These are phyloP conservation scores for Molanna angustata DNA, from an alignment of 2,888 invertebrate species.

Conservation along the genomic window DNA sequence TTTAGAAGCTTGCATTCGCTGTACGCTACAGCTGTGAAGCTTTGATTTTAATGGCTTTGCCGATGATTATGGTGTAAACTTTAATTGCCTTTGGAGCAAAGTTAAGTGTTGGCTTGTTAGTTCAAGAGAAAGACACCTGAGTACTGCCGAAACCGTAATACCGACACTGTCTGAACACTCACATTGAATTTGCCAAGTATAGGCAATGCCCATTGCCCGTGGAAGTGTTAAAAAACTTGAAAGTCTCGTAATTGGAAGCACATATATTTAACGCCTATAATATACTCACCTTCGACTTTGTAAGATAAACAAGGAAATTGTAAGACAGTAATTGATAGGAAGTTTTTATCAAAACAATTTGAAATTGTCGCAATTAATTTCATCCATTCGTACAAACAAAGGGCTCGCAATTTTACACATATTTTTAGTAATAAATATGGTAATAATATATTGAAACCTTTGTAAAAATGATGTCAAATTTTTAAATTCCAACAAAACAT, in stretches of 20 bases:
- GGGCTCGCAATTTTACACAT: too few species aligned
- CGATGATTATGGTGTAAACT: too few species aligned
- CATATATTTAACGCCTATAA: conserved; percentile 5
- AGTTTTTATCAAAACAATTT: too few species aligned
- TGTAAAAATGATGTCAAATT: neutral
- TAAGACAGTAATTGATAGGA: too few species aligned
- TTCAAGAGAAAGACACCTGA: neutral
- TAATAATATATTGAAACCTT: neutral
- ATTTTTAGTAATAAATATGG: too few species aligned
- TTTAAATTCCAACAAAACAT: neutral
- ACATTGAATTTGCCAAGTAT: conserved; percentile 12
- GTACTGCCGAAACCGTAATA: neutral
- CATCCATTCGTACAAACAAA: too few species aligned
- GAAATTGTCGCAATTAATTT: too few species aligned
- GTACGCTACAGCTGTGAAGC: too few species aligned
- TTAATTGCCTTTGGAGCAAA: neutral
- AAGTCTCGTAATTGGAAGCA: conserved; percentile 4
- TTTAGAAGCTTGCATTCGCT: too few species aligned
- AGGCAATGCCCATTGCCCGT: conserved; percentile 4
- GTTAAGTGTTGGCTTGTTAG: neutral
- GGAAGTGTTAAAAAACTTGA: conserved; percentile 15
- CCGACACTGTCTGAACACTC: conserved; percentile 4
- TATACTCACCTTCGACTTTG: too few species aligned
- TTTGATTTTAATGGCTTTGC: too few species aligned
- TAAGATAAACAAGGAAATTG: too few species aligned